phyloP scores from a whole-genome alignment of 2,888 invertebrate genomes.

The Timema cristinae region DNA sequence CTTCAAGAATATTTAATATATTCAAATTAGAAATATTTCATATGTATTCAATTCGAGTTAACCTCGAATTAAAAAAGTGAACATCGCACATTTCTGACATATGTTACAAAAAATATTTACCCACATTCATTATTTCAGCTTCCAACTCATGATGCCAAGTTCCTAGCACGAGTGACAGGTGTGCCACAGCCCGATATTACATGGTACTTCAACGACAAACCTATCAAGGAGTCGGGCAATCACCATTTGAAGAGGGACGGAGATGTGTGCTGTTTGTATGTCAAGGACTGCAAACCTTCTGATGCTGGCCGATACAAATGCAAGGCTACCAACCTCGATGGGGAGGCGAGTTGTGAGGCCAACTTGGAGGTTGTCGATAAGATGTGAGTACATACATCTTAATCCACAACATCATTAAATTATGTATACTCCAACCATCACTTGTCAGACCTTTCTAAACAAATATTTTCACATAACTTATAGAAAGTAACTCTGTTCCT shows the following conservation, averaged over 20 bases:
- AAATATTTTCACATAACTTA: too few relatives aligned
- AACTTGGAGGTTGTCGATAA: conserved; percentile 73
- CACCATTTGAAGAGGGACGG: conserved; percentile 74
- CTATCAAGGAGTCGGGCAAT: conserved; percentile 64
- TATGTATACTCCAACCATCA: too few relatives aligned
- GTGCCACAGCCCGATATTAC: conserved; percentile 78
- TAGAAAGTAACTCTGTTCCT: too few relatives aligned
- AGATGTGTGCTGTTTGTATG: conserved; percentile 70
- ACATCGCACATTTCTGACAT: too few relatives aligned
- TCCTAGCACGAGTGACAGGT: conserved; percentile 74
- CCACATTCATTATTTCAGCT: conserved; percentile 46
- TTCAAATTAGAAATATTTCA: too few relatives aligned
- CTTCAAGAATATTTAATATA: too few relatives aligned
- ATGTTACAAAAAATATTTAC: too few relatives aligned
- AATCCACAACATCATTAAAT: too few relatives aligned
- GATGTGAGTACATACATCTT: conserved; percentile 57
- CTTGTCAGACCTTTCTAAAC: too few relatives aligned
- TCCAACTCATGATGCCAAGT: conserved; percentile 74
- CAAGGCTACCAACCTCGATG: conserved; percentile 74
- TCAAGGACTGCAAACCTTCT: conserved; percentile 60
- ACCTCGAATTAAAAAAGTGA: too few relatives aligned
- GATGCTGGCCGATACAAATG: conserved; percentile 77
- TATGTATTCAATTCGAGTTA: too few relatives aligned
- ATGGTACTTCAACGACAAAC: conserved; percentile 82
- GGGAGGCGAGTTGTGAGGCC: conserved; percentile 71